Percentiles rank a stretch among this genome's conserved stretches.
These are phyloP conservation scores for Hirudinaria manillensis DNA, from an alignment of 2,888 invertebrate species.

Conservation along the genomic window DNA sequence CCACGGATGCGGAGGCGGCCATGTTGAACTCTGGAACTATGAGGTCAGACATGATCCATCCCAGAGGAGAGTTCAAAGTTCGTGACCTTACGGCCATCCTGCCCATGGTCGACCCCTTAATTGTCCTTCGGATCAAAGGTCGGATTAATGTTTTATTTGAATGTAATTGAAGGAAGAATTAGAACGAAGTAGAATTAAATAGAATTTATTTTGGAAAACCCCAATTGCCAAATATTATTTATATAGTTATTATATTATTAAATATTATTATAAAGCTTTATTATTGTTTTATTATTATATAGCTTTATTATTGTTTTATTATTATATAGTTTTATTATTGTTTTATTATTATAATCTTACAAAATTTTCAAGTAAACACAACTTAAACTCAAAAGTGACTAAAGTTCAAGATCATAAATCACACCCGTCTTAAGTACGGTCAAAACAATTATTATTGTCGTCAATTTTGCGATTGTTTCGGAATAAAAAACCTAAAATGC, in stretches of 20 bases:
- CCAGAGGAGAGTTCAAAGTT: constrained; percentile 76
- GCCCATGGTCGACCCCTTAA: constrained; percentile 77
- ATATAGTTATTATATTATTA: neutral
- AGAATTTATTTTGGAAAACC: no score
- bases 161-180: neutral
- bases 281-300: neutral
- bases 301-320: neutral
- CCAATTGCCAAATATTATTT: neutral
- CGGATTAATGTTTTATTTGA: neutral
- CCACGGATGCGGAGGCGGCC: constrained; percentile 75
- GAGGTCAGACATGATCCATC: constrained; percentile 70
- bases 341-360: no score
- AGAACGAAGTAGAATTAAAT: neutral
- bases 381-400: no score
- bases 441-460: no score
- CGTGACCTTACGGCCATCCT: constrained; percentile 75
- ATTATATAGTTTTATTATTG: no score
- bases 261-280: neutral
- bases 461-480: no score
- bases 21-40: constrained; percentile 77
- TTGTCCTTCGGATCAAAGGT: constrained; percentile 66
- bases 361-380: no score
- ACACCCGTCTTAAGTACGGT: no score
- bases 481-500: no score
- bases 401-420: no score